Evolutionary conservation across 2,888 invertebrate species (phyloP), one percentile per base, ranked within the genome.

Genomic region (Pachymerium ferrugineum): DNA sequence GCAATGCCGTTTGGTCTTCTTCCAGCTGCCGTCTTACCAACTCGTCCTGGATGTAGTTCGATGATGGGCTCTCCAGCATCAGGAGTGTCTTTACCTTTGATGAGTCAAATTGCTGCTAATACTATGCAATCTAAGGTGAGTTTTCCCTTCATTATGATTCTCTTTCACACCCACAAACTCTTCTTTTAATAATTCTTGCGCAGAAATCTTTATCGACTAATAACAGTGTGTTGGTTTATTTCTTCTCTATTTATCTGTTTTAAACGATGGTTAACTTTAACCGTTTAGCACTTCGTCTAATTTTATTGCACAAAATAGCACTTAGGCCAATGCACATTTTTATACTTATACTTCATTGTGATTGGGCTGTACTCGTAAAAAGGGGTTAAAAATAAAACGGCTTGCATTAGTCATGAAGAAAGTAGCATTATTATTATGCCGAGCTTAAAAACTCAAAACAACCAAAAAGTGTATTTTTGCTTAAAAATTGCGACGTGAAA

Each of bases 31-130:
- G 22, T 74, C 29, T 42, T 74, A 19, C 38, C 73, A 16, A 35
- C 72, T 12, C 69, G 67, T 1, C 33, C 73, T 4, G 35, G 35
- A 8, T 38, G 67, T 12, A 76, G 69, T n/a, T 74, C 76, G 69
- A 74, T 76, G 29, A 73, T 75, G 22, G 75, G 77, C 25, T 75
- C 74, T 70, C 30, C 72, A n/a, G 29, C 74, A 22, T 47, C 76
- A 28, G n/a, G n/a, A n/a, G 14, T 73, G 22, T 22, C 33, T 0
- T 62, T 73, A 67, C 35, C 71, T 14, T 25, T 71, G 71, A 28
- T 38, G 35, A 71, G 42, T 38, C 71, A 33, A 38, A 71, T 71
- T 6, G 71, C 25, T 28, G 38, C 71, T n/a, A 29, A 28, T 4
- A 16, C 38, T 38, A 28, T 71, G 35, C 71, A 71, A 71, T 35